Conservation (phyloP, 1,140 invertebrate genomes). For the Dolichoris vasculosae region DNA sequence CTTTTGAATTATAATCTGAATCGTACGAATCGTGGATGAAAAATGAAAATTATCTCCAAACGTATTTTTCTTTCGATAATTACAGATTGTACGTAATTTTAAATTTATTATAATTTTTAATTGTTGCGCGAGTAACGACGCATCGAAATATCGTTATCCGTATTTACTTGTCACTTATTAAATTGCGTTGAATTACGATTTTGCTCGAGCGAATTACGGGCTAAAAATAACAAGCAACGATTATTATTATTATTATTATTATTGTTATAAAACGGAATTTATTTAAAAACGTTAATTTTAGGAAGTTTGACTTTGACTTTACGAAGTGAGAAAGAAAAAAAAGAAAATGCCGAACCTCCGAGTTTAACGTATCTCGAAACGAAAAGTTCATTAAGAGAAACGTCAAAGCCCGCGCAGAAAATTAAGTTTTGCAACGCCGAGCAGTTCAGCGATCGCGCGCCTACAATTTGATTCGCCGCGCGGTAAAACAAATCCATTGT, state of each 20-base stretch:
- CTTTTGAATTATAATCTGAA: background rate
- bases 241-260: too few relatives aligned
- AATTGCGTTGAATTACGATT: too few relatives aligned
- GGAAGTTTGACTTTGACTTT: background rate
- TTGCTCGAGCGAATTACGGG: too few relatives aligned
- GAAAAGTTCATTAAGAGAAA: conserved; percentile 20
- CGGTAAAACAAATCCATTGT: conserved; percentile 39
- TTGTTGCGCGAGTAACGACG: too few relatives aligned
- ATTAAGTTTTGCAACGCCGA: conserved; percentile 27
- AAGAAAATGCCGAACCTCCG: background rate
- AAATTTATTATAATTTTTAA: background rate
- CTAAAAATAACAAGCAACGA: too few relatives aligned
- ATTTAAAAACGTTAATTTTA: background rate
- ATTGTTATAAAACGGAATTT: too few relatives aligned
- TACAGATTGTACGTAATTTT: background rate
- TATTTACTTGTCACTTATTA: too few relatives aligned
- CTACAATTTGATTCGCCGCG: conserved; percentile 33
- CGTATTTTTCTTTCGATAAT: background rate
- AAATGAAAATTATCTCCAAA: background rate
- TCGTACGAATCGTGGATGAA: background rate
- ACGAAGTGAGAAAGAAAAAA: background rate
- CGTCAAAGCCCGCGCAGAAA: conserved; percentile 26
- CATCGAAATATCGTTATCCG: too few relatives aligned
- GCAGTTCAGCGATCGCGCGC: background rate
- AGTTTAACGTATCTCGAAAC: background rate